Percentiles rank a stretch among this genome's conserved stretches.
Conservation (phyloP, 2,888 invertebrate genomes). For the Tanypteryx hageni region DNA sequence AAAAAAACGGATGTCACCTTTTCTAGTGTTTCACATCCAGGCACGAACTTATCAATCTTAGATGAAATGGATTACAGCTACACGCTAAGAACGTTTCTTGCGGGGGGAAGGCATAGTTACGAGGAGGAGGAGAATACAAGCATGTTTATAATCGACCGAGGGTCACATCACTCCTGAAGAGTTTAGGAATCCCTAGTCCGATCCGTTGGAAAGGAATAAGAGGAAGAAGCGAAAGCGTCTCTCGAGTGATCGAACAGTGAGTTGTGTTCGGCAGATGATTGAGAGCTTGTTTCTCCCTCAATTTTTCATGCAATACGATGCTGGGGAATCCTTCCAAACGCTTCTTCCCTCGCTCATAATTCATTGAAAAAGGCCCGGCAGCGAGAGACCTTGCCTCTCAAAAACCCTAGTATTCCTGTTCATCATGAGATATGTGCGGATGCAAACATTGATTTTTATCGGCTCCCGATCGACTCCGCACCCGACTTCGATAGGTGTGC, state of each 20-base stretch:
- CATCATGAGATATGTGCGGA: background rate
- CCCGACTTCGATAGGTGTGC: background rate
- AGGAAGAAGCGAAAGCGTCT: no score
- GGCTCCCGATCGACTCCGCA: background rate
- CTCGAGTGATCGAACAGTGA: background rate
- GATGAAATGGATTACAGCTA: no score
- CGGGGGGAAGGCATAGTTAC: no score
- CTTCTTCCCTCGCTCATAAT: background rate
- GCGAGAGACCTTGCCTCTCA: background rate
- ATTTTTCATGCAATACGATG: slow-evolving; percentile 1
- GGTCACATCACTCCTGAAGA: no score
- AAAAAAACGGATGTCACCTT: no score
- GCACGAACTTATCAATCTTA: no score
- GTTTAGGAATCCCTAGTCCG: no score
- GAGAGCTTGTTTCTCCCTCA: slow-evolving; percentile 3
- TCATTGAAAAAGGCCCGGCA: background rate
- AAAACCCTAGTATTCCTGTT: background rate
- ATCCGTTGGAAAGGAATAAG: no score
- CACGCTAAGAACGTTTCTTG: no score
- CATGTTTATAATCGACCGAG: no score
- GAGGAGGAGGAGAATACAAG: no score
- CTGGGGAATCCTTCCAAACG: background rate
- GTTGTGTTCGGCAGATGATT: background rate
- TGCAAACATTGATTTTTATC: slow-evolving; percentile 33
- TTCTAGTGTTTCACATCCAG: no score